Conservation (phyloP, 2,888 invertebrate genomes). For the Macaria liturata region DNA sequence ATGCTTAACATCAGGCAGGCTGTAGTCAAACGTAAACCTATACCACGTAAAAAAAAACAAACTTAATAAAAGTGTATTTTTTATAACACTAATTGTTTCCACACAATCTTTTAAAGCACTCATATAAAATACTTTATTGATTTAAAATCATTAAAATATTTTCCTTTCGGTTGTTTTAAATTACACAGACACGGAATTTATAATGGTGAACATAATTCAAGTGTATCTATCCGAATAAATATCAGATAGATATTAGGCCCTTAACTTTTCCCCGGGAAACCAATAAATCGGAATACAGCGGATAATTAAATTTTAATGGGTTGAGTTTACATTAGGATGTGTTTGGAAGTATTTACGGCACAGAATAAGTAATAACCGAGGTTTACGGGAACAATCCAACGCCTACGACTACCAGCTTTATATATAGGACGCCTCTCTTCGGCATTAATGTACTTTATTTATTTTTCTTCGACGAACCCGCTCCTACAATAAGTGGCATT, state of each 20-base stretch:
- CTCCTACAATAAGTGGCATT: constrained; percentile 26
- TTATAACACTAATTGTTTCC: too few species aligned
- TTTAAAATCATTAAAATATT: background rate
- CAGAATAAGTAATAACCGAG: background rate
- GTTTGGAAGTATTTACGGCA: constrained; percentile 21
- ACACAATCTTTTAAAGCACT: too few species aligned
- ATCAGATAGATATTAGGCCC: constrained; percentile 21
- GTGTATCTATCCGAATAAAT: constrained; percentile 14
- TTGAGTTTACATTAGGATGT: constrained; percentile 53
- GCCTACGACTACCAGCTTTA: constrained; percentile 58
- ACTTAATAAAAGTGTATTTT: too few species aligned
- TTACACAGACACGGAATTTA: constrained; percentile 1
- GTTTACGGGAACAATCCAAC: constrained; percentile 58
- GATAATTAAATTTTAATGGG: constrained; percentile 70
- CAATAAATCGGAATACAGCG: constrained; percentile 65
- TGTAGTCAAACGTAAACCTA: too few species aligned
- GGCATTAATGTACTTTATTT: constrained; percentile 34
- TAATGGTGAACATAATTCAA: constrained; percentile 13
- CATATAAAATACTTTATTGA: too few species aligned
- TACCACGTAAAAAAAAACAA: too few species aligned
- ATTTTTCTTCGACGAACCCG: constrained; percentile 26
- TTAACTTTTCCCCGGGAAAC: constrained; percentile 53
- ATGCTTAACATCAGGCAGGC: too few species aligned
- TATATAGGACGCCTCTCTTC: constrained; percentile 49
- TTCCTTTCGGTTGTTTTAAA: background rate